phyloP scores from a whole-genome alignment of 2,113 vertebrate genomes.

The Varanus komodoensis region DNA sequence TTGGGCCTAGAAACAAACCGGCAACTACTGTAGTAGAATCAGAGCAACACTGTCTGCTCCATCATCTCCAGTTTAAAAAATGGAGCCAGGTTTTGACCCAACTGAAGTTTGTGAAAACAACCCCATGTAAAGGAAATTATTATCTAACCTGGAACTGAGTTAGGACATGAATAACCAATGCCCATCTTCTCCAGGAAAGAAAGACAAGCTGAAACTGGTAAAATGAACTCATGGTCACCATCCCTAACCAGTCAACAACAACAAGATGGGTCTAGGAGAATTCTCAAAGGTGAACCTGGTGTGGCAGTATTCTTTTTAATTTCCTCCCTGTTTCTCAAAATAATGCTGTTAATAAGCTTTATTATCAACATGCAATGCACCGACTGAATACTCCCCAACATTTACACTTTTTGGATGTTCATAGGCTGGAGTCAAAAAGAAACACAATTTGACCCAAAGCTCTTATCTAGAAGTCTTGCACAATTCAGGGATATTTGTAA shows the following conservation, averaged over 20 bases:
- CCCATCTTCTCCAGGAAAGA: neutral
- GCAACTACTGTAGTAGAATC: neutral
- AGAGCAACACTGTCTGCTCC: neutral
- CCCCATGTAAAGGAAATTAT: neutral
- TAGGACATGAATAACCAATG: neutral
- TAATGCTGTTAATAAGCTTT: neutral
- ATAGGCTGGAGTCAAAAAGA: slow-evolving; percentile 3
- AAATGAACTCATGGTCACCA: neutral
- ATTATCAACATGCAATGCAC: neutral
- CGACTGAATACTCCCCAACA: neutral
- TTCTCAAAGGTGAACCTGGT: neutral
- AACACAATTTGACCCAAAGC: neutral
- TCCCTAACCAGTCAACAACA: neutral
- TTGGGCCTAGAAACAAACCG: neutral
- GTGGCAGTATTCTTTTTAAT: neutral
- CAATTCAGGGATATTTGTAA: neutral
- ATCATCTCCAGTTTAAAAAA: neutral
- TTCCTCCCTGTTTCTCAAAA: neutral
- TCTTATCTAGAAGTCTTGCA: neutral
- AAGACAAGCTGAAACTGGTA: neutral
- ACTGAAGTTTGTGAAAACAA: neutral
- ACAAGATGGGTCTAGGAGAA: neutral
- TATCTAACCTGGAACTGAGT: neutral
- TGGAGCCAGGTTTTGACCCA: neutral
- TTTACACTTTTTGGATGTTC: slow-evolving; percentile 34